Evolutionary conservation across 2,888 invertebrate species (phyloP).

Genomic region (Cryptocephalus primarius): DNA sequence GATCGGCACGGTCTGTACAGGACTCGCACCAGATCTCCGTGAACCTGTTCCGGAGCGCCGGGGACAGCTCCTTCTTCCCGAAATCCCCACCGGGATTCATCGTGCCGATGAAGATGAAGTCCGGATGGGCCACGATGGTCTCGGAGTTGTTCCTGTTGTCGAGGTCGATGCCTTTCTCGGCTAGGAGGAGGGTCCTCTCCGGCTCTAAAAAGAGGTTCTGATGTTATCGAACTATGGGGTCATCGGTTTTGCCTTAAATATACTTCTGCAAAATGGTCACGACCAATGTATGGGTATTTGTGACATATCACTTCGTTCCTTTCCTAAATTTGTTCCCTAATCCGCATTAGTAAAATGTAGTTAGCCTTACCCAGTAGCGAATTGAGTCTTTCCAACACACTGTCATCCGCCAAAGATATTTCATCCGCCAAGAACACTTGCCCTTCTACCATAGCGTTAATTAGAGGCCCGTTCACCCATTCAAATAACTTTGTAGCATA

Average conservation of each 20-base stretch:
- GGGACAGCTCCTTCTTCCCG: constrained; percentile 97
- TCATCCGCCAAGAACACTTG: constrained; percentile 92
- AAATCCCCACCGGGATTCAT: constrained; percentile 99
- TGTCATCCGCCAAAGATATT: constrained; percentile 97
- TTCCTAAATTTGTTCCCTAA: too few relatives aligned
- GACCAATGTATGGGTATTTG: too few relatives aligned
- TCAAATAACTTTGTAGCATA: constrained; percentile 63
- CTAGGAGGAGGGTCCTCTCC: constrained; percentile 78
- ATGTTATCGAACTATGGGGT: too few relatives aligned
- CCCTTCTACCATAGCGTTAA: constrained; percentile 82
- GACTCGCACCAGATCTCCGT: constrained; percentile 98
- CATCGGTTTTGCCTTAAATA: too few relatives aligned
- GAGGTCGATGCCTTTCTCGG: constrained; percentile 74
- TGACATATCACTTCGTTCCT: too few relatives aligned
- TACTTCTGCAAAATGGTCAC: too few relatives aligned
- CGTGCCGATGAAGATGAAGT: constrained; percentile 89
- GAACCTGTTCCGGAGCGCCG: constrained; percentile 92
- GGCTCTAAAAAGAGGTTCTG: constrained; percentile 51
- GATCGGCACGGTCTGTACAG: constrained; percentile 59
- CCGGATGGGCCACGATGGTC: constrained; percentile 52
- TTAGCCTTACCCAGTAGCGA: constrained; percentile 59
- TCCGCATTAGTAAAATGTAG: too few relatives aligned
- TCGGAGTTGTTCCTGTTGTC: constrained; percentile 40
- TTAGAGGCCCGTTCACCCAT: constrained; percentile 95
- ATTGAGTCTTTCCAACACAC: constrained; percentile 93